Base-by-base conservation (phyloP, 2,888 invertebrate species). In the Meteorus colon region DNA sequence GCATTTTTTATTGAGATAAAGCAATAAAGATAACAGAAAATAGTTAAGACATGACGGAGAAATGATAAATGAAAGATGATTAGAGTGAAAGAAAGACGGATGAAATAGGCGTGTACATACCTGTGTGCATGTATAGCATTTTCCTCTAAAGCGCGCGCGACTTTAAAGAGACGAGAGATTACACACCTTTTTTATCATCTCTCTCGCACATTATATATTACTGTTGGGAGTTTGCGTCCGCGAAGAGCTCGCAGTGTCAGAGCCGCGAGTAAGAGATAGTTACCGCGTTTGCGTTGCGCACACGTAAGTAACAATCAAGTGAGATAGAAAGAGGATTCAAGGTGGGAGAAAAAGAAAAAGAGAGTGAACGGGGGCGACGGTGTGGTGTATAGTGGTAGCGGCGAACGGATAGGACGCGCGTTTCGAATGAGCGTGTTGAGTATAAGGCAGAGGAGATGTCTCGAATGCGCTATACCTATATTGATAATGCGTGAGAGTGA, bases 241-340 rank as follows among this genome's bases (percentile, higher is more conserved):
- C n/a, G n/a, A 48, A 48, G 48, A 48, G 14, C n/a, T 48, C 48
- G n/a, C 16, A 48, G 48, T 48, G 48, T 48, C 16, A 48, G 48
- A 48, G 48, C n/a, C 48, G 14, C 48, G 16, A 5, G 16, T 48
- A n/a, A 24, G 48, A 16, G 48, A 48, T 48, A 48, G 48, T 48
- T 48, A n/a, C 16, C 16, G 16, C 48, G 16, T 16, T 48, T n/a
- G 48, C n/a, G 48, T 48, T 48, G 48, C 48, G n/a, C 48, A n/a
- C n/a, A 75, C 79, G 74, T 51, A 67, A 69, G 69, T 59, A 59
- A 37, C 19, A 48, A 41, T 37, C 6, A 68, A 60, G 45, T 14
- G 31, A 59, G 24, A 31, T 37, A 59, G 24, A 74, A 51, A 63
- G 62, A 69, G 62, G 55, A 65, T 45, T n/a, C 19, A 62, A 16